Base-by-base conservation (phyloP, 2,888 invertebrate genomes). In the Tanytarsus gracilentus region DNA sequence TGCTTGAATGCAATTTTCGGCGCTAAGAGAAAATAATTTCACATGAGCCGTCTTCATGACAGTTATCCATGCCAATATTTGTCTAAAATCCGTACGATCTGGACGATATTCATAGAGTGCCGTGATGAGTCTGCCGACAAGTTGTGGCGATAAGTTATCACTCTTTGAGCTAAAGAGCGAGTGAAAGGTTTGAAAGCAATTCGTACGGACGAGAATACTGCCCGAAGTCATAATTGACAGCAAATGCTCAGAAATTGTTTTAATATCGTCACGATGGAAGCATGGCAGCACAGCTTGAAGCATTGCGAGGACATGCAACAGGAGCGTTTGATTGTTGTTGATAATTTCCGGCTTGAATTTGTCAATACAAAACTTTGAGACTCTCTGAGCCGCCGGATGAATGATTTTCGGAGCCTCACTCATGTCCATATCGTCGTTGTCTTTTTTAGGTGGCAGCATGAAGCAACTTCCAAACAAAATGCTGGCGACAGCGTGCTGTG, bases 101-200 rank as follows among this genome's bases (percentile, higher is more conserved):
- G 95, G 95, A 61, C 92, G 82, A 65, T 86, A 89, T 64, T 91
- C 89, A 71, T 89, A 86, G 49, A 96, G 73, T 0, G 94, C 94
- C 3, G 84, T 77, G 16, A 89, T 80, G 11, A 95, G 77, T 70
- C 90, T 88, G 0, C 82, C 87, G 62, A 85, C 85, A 16, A 88
- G 73, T n/a, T 78, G 73, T 0, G 79, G 75, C 1, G 83, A 78
- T 55, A 89, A 67, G 63, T 77, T 77, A 64, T 72, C 79, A 63
- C 76, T 77, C 59, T 72, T 70, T 0, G 80, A 77, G 0, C 79
- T 72, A 69, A 94, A 88, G 62, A 96, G 71, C 1, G 85, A 79
- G 71, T 93, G 86, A 1, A 96, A 72, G 0, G 86, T 84, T 77
- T 92, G 88, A 62, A 95, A 79, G 56, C 90, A 85, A 67, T 87